Conservation (phyloP, 2,113 vertebrate genomes). For the Ptychochromis oligacanthus region DNA sequence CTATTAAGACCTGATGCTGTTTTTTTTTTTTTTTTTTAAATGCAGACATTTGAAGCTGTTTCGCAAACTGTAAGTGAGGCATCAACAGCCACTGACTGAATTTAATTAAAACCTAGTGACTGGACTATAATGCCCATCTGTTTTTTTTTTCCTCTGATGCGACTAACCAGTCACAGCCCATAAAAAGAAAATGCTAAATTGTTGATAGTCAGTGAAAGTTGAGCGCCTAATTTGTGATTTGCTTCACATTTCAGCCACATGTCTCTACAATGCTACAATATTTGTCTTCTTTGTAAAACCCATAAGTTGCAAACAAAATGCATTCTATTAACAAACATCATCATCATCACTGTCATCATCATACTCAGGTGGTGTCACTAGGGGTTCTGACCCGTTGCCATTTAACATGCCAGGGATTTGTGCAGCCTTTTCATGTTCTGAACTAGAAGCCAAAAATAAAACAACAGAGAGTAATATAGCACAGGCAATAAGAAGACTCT, state of each 20-base stretch:
- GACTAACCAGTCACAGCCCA: background rate
- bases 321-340: background rate
- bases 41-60: conserved; percentile 14
- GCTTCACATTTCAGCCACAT: background rate
- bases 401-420: background rate
- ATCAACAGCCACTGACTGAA: background rate
- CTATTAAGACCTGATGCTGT: conserved; percentile 16
- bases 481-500: background rate
- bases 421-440: background rate
- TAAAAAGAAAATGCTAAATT: background rate
- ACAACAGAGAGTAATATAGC: background rate
- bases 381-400: background rate
- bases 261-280: background rate
- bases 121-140: background rate
- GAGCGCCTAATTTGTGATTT: background rate
- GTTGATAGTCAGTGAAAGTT: background rate
- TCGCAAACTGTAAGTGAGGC: conserved; percentile 4
- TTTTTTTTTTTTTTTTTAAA: conserved; percentile 14
- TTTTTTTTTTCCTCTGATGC: background rate
- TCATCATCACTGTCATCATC: background rate
- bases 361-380: background rate
- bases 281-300: background rate
- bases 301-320: background rate
- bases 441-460: background rate
- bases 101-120: conserved; percentile 2